These are phyloP conservation scores for Phyllotreta cruciferae DNA, from an alignment of 2,888 invertebrate species.

Conservation along the genomic window DNA sequence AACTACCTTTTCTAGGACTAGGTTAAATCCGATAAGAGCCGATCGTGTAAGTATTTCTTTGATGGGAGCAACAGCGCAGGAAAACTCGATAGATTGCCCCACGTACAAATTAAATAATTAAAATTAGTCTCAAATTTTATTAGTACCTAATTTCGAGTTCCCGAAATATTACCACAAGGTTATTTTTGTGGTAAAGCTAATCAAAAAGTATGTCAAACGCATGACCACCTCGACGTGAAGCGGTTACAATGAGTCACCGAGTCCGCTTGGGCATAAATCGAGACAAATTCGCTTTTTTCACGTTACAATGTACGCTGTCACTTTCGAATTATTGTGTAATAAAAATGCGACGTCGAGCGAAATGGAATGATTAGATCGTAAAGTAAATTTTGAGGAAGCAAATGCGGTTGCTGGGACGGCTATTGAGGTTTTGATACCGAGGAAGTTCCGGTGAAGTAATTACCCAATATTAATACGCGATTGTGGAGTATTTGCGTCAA, in stretches of 20 bases:
- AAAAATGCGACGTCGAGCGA: neutral
- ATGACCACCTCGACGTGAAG: constrained; percentile 24
- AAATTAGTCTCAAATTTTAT: too few species aligned
- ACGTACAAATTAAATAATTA: too few species aligned
- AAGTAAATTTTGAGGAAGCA: constrained; percentile 3
- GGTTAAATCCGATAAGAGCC: constrained; percentile 13
- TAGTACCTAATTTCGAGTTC: neutral
- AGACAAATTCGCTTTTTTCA: constrained; percentile 20
- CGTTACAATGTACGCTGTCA: constrained; percentile 23
- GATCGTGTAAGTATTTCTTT: neutral
- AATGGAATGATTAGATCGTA: constrained; percentile 8
- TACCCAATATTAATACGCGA: too few species aligned
- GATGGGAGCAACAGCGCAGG: neutral
- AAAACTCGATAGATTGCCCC: too few species aligned
- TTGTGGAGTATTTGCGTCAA: too few species aligned
- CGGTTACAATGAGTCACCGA: constrained; percentile 24
- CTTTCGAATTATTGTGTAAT: constrained; percentile 32
- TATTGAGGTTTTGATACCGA: neutral
- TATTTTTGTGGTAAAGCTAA: neutral
- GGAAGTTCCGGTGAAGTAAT: too few species aligned
- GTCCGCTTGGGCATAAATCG: constrained; percentile 15
- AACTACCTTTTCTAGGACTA: constrained; percentile 23
- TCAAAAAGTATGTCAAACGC: constrained; percentile 25
- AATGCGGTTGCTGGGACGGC: constrained; percentile 7
- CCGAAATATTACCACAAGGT: neutral